Evolutionary conservation across 2,113 vertebrate genomes (phyloP), one percentile per base, ranked within the genome.

Genomic region (Lanius ludovicianus): DNA sequence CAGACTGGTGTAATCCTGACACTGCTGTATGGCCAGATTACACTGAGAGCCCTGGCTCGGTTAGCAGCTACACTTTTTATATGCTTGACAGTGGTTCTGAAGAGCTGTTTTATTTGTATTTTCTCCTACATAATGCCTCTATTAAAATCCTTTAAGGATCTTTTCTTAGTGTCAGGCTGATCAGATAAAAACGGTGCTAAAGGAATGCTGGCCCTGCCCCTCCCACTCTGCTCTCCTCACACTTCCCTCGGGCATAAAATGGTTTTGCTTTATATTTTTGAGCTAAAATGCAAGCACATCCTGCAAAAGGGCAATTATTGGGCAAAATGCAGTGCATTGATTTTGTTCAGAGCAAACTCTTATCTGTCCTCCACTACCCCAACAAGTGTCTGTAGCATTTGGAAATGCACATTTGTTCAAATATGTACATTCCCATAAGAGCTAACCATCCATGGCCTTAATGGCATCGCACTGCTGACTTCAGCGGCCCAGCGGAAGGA

Each of bases 341-440:
- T 86, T 80, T 85, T 55, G 35, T 77, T 86, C 52, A 55, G 86
- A 88, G 33, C 68, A 77, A 83, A 69, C 42, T 63, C 78, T 44
- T 55, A 20, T 73, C 55, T 74, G 35, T 46, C 76, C 53, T 77
- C 50, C 13, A 13, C 42, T 41, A n/a, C 42, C 71, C 70, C 83
- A 35, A 53, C 35, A 62, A 70, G 49, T 8, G 11, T 67, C 81
- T 87, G 2, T 6, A 68, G 50, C 68, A 33, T 35, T 84, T 25
- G 37, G 76, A 84, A 92, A 63, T 39, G 30, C 65, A 30, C 56
- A 47, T 57, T 94, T 85, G 68, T 88, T 91, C 82, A 60, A 22
- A 80, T 80, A 46, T 37, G 35, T 86, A 52, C 42, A n/a, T 75
- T 89, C 37, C 50, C 57, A 24, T n/a, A 50, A 70, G 11, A 70